phyloP scores from a whole-genome alignment of 2,797 vertebrate genomes.

The Cirrhinus mrigala region DNA sequence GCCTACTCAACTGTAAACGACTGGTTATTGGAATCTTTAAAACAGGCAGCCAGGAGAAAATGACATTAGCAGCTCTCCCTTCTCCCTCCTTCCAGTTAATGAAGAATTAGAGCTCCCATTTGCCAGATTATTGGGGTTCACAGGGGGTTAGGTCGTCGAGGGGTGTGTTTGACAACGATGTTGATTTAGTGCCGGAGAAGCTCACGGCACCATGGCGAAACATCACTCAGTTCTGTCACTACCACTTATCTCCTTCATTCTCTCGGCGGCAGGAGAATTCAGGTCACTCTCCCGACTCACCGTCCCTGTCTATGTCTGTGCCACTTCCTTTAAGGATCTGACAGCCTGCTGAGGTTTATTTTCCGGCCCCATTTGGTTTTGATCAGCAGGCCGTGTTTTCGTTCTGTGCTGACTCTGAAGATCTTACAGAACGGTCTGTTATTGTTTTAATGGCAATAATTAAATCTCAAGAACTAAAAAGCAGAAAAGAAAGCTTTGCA shows the following conservation, averaged over 20 bases:
- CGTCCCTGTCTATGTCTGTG: constrained; percentile 63
- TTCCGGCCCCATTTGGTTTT: not conserved
- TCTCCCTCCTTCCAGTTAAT: constrained; percentile 87
- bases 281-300: constrained; percentile 74
- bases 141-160: constrained; percentile 82
- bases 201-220: constrained; percentile 83
- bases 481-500: not conserved
- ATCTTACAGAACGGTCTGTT: not conserved
- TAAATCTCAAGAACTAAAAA: not conserved
- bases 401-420: not conserved
- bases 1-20: constrained; percentile 94
- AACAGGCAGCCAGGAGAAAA: constrained; percentile 92
- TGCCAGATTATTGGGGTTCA: constrained; percentile 93
- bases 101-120: constrained; percentile 97
- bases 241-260: constrained; percentile 92
- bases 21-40: constrained; percentile 95
- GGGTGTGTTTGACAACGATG: constrained; percentile 88
- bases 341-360: constrained; percentile 20
- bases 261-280: constrained; percentile 82
- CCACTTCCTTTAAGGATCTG: constrained; percentile 22
- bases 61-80: constrained; percentile 91
- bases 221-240: constrained; percentile 94
- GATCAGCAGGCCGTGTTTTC: constrained; percentile 19
- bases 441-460: constrained; percentile 10
- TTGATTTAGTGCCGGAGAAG: constrained; percentile 86